Conservation (phyloP, 2,113 vertebrate genomes). For the Piaya cayana region DNA sequence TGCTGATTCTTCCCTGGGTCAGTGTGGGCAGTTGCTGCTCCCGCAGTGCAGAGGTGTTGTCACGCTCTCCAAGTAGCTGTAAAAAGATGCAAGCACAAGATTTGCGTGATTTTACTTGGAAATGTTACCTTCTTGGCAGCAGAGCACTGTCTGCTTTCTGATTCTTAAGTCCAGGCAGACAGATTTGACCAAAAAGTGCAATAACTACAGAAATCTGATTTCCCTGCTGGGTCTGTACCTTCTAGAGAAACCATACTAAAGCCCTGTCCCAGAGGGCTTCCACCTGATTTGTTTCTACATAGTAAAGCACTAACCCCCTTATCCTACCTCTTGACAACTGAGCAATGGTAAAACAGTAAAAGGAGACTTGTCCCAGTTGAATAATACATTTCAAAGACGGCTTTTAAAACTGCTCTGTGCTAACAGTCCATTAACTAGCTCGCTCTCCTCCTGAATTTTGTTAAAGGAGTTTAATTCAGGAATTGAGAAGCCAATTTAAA, state of each 20-base stretch:
- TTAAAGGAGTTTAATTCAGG: neutral
- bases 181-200: neutral
- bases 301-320: neutral
- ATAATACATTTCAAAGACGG: neutral
- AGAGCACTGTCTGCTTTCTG: neutral
- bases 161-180: neutral
- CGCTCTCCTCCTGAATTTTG: neutral
- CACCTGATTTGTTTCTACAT: neutral
- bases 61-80: neutral
- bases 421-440: neutral
- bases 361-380: conserved; percentile 1
- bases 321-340: neutral
- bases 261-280: neutral
- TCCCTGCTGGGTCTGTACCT: neutral
- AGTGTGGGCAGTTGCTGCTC: neutral
- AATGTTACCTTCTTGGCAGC: neutral
- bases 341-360: neutral
- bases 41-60: neutral
- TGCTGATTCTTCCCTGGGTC: neutral
- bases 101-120: neutral
- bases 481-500: neutral
- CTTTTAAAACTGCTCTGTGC: conserved; percentile 18
- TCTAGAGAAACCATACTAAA: neutral
- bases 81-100: neutral
- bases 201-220: neutral